Conservation (phyloP, 1,140 invertebrate genomes). For the Dysdera silvatica region DNA sequence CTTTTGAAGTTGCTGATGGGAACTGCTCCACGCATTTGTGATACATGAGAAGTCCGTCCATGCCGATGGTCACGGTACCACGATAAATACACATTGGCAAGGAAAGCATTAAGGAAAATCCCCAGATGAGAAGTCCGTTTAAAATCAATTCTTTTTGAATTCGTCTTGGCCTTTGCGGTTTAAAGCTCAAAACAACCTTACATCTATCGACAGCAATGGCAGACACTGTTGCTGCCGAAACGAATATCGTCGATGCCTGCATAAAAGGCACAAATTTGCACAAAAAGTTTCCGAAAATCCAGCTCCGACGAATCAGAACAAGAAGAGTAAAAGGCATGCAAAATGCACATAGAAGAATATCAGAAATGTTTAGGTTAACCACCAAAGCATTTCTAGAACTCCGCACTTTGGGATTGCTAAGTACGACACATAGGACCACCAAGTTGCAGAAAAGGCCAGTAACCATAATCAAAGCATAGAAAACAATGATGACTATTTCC, state of each 20-base stretch:
- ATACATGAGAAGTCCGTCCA: conserved; percentile 41
- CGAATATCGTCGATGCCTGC: conserved; percentile 54
- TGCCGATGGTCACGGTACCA: conserved; percentile 41
- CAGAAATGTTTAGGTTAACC: conserved; percentile 53
- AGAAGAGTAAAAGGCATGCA: conserved; percentile 54
- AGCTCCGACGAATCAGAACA: conserved; percentile 40
- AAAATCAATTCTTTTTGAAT: conserved; percentile 3
- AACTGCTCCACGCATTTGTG: conserved; percentile 46
- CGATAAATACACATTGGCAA: conserved; percentile 48
- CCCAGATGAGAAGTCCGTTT: conserved; percentile 48
- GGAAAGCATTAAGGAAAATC: conserved; percentile 48
- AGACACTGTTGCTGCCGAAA: conserved; percentile 54
- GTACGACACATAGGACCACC: conserved; percentile 5
- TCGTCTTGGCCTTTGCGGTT: conserved; percentile 6
- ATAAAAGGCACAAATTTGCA: conserved; percentile 54
- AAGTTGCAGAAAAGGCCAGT: conserved; percentile 19
- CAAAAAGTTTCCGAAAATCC: conserved; percentile 46
- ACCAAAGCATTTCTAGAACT: conserved; percentile 34
- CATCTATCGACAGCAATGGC: conserved; percentile 53
- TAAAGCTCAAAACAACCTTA: conserved; percentile 14
- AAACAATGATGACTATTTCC: conserved; percentile 12
- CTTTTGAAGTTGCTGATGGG: conserved; percentile 42
- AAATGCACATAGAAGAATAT: conserved; percentile 52
- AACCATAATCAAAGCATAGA: conserved; percentile 18
- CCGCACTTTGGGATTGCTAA: conserved; percentile 15